These are phyloP conservation scores for Penaeus japonicus DNA, from an alignment of 1,140 invertebrate genomes.

Conservation along the genomic window DNA sequence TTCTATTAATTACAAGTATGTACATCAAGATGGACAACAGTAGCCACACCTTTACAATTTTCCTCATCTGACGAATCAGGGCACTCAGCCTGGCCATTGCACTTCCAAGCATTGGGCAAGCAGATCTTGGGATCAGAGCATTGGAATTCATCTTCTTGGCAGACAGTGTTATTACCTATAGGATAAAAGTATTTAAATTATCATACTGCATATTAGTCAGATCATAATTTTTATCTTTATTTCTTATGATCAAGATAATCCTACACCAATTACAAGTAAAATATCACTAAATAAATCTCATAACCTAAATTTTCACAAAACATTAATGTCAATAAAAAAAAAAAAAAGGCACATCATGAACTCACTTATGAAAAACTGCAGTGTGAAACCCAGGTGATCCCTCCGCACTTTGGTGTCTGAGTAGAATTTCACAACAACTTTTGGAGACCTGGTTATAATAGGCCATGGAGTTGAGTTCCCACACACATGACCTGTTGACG, in stretches of 20 bases:
- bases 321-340: neutral
- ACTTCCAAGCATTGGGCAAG: neutral
- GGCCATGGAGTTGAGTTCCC: neutral
- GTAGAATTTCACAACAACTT: neutral
- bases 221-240: neutral
- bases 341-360: neutral
- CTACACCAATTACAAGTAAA: neutral
- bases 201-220: neutral
- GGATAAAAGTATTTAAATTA: neutral
- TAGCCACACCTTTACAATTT: constrained; percentile 68
- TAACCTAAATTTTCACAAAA: neutral
- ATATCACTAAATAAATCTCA: too few relatives aligned
- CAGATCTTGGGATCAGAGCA: neutral
- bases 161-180: constrained; percentile 8
- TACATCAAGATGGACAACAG: neutral
- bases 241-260: neutral
- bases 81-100: constrained; percentile 27
- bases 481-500: neutral
- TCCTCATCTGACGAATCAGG: constrained; percentile 80
- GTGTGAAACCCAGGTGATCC: neutral
- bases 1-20: too few relatives aligned
- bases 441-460: neutral
- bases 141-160: neutral
- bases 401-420: neutral
- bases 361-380: constrained; percentile 23